Base-by-base conservation (phyloP, 1,140 invertebrate species). In the Pseudachorutes palmiensis region DNA sequence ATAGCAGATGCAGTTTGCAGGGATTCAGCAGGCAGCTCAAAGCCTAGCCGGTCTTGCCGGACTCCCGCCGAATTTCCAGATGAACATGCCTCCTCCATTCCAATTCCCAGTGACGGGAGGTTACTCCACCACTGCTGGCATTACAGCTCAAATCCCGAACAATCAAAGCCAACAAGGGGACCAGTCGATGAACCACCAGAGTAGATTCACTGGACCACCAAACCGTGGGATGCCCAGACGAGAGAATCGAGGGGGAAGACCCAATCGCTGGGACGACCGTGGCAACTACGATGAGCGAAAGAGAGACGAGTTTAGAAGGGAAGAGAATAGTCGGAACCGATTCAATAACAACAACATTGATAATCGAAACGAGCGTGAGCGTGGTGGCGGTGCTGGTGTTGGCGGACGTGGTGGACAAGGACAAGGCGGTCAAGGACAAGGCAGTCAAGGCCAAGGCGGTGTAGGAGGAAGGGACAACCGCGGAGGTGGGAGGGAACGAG, bases 221-320 rank as follows among this genome's bases (percentile, higher is more conserved):
- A 66, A 36, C 29, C 22, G 66, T 62, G 68, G 70, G 24, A 55
- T 12, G 51, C 36, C 36, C 9, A 45, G 36, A 45, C 9, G 19
- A 9, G 24, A 16, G 12, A 55, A 22, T 22, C 12, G 51, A 55
- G 51, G 12, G 12, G 51, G 51, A 5, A 14, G 51, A 22, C 51
- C 51, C 9, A 55, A 55, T 24, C 51, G 51, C 12, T 55, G 51
- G 51, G 51, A 55, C 24, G 51, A 55, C 51, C 51, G 51, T 16
- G 51, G 51, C 12, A 55, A 55, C 24, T 55, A 55, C 24, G 51
- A 55, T 26, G 51, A 55, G 12, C 12, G 51, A 26, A 41, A 19
- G 36, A 41, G 36, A 19, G 36, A 41, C 36, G 36, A 41, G 5
- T 41, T 41, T 41, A 12, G 51, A 55, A 55, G 51, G 51, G 51